These are phyloP conservation scores for Bradypus variegatus DNA, from an alignment of 2,797 vertebrate species.

Conservation along the genomic window DNA sequence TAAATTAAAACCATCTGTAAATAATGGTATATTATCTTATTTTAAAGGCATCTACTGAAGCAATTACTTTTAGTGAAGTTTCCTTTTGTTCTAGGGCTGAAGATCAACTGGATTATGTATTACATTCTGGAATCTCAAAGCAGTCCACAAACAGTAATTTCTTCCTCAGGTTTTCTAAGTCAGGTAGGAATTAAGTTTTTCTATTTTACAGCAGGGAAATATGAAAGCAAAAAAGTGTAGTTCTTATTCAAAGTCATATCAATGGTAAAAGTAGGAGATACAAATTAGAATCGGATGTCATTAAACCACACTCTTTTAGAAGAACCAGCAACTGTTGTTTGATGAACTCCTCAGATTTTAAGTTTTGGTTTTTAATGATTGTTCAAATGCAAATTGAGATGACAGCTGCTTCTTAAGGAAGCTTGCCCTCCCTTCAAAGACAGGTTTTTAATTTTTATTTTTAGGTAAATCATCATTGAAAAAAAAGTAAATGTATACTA, in stretches of 20 bases:
- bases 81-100: constrained; percentile 52
- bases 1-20: constrained; percentile 17
- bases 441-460: constrained; percentile 19
- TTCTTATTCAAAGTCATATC: constrained; percentile 10
- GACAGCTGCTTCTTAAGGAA: constrained; percentile 8
- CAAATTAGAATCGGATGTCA: not conserved
- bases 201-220: constrained; percentile 21
- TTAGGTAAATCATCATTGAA: not conserved
- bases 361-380: not conserved
- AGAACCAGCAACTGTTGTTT: not conserved
- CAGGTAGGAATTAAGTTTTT: constrained; percentile 55
- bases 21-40: not conserved
- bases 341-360: not conserved
- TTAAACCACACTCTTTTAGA: constrained; percentile 17
- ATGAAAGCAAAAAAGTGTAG: not conserved
- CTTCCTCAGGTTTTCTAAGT: constrained; percentile 35
- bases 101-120: constrained; percentile 47
- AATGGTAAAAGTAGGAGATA: not conserved
- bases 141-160: constrained; percentile 52
- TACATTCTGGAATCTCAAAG: constrained; percentile 44
- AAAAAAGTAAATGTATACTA: constrained; percentile 17
- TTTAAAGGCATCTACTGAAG: constrained; percentile 37
- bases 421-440: not conserved
- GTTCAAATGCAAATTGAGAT: constrained; percentile 24
- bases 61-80: constrained; percentile 43